A percentile compares a stretch with the other conserved stretches of the same genome.
Conservation (phyloP, 2,888 invertebrate species). For the Philonicus albiceps region DNA sequence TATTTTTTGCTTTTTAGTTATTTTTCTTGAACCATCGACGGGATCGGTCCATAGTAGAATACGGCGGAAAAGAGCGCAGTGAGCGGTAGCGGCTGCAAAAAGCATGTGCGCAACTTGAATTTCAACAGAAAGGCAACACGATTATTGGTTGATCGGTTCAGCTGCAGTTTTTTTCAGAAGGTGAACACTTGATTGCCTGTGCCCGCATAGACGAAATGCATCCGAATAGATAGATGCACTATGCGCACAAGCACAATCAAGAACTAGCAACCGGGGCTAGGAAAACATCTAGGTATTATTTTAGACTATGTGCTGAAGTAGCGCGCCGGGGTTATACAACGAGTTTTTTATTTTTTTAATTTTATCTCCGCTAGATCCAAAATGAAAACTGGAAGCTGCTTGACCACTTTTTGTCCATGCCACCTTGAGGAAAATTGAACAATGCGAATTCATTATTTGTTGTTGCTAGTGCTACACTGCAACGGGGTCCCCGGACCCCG, state of each 20-base stretch:
- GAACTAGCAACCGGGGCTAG: background rate
- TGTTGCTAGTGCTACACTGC: background rate
- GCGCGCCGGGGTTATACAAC: conserved; percentile 41
- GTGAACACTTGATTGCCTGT: conserved; percentile 43
- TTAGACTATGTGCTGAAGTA: background rate
- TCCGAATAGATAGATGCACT: conserved; percentile 22
- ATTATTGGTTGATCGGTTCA: conserved; percentile 43
- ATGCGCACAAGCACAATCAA: background rate
- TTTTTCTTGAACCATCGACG: background rate
- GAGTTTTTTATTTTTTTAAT: conserved; percentile 37
- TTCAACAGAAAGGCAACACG: conserved; percentile 42
- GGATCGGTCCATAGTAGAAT: background rate
- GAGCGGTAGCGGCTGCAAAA: conserved; percentile 18
- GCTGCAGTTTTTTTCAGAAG: conserved; percentile 44
- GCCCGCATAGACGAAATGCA: conserved; percentile 33
- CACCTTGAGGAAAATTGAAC: conserved; percentile 50
- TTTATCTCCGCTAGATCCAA: conserved; percentile 45
- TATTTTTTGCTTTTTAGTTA: background rate
- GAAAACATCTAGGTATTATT: background rate
- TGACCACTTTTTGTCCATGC: conserved; percentile 51
- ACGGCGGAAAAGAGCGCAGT: background rate
- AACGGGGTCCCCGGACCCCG: background rate
- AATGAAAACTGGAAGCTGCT: conserved; percentile 54
- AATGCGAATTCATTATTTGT: conserved; percentile 49
- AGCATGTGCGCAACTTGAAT: conserved; percentile 40